Conservation (phyloP, 2,113 vertebrate genomes). For the Stegostoma tigrinum region DNA sequence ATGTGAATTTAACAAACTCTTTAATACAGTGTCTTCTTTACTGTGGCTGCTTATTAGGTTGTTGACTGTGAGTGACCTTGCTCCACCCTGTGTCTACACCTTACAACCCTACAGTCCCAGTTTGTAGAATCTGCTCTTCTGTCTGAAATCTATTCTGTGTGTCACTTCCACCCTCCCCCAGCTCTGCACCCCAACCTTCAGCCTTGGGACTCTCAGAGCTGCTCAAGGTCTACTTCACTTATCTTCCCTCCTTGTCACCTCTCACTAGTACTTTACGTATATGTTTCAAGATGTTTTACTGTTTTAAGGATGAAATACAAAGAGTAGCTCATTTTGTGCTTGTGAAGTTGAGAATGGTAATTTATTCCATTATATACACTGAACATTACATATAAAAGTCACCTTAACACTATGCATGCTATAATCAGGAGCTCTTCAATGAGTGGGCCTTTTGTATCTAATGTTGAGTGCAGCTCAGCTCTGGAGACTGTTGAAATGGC, state of each 20-base stretch:
- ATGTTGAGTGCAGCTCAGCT: background rate
- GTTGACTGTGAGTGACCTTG: background rate
- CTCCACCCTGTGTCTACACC: background rate
- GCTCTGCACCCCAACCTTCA: background rate
- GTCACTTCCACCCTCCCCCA: background rate
- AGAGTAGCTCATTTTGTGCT: background rate
- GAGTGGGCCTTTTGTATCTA: background rate
- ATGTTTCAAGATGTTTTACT: background rate
- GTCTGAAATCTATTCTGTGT: background rate
- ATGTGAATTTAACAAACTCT: background rate
- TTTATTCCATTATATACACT: background rate
- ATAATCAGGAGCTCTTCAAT: background rate
- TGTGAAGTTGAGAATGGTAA: background rate
- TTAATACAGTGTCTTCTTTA: background rate
- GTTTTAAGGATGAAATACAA: background rate
- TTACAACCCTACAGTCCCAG: background rate
- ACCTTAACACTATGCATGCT: background rate
- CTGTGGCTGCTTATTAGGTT: background rate
- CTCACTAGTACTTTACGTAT: background rate
- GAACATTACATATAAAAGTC: background rate
- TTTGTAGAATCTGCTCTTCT: background rate
- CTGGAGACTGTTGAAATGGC: background rate
- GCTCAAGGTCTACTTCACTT: background rate
- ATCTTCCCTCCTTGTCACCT: background rate
- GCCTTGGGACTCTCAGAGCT: background rate